Evolutionary conservation across 37 sponge, comb jelly and placozoan species (phyloP), one percentile per base, ranked within the genome.

Genomic region (Petrosia ficiformis): DNA sequence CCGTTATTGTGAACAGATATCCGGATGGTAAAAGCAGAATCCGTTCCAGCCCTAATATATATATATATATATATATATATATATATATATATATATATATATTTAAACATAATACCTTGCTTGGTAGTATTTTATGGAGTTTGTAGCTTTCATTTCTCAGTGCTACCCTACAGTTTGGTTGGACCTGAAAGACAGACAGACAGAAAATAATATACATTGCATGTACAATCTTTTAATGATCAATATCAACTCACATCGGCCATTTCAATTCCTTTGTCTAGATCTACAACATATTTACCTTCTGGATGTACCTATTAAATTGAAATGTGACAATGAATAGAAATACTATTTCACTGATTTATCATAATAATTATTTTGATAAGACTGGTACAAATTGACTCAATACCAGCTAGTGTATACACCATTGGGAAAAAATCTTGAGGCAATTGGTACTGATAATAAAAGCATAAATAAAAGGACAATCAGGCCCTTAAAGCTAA

Each of bases 111-210:
- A 70, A 61, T 61, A 0, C 42, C 21, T 28, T 0, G 64, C 79
- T 98, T 26, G 99, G 99, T 26, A 98, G 81, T 65, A 98, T 98
- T 84, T 98, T 98, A 78, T 98, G 99, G 0, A 98, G 91, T 8
- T 78, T 80, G 86, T 98, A 98, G 68, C 94, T 90, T 58, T 98
- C 99, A 37, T 98, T 98, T 29, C 82, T 77, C 54, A 98, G 83
- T 33, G 99, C 99, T 22, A 98, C 99, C 21, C 99, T 70, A 22
- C 81, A 76, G 77, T 90, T 90, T 39, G 81, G 54, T 41, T 79
- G 80, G 16, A 97, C 77, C 77, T 82, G 68, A 32, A 52, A 34
- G 32, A 70, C 40, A 59, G 8, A 40, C 22, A 19, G 39, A 75
- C 10, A 75, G 19, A 39, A 39, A 48, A 14, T 19, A 14, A 48